Evolutionary conservation across 1,140 invertebrate genomes (phyloP), one percentile per base, ranked within the genome.

Genomic region (Bombus balteatus): DNA sequence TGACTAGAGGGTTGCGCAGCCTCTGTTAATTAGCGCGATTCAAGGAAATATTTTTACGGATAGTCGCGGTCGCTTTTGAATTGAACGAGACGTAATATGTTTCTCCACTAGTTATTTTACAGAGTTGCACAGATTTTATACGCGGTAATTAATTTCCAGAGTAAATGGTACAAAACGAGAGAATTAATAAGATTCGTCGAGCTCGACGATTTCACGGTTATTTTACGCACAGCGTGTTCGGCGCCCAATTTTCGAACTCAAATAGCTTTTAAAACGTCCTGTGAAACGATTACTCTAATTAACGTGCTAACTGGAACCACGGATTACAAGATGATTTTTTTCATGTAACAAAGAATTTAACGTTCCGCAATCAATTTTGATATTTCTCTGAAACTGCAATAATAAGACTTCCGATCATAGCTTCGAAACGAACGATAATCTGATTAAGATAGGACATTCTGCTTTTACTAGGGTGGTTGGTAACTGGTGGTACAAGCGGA

Each of bases 21-120:
- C 6, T 32, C 28, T 37, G 37, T 77, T 77, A 62, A 77, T 77
- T 77, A 77, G 15, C 28, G 57, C 37, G n/a, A 62, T 39, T 77
- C 57, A 25, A 62, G 57, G 37, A 41, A 39, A 77, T 15, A 39
- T 77, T 59, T 76, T 77, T 41, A 39, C 43, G 32, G 34, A 22
- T 13, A 34, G 2, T 12, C 25, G 8, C 37, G 10, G 10, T 2
- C 37, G 73, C 28, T 34, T 53, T 75, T 22, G 32, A 59, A 57
- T 59, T 32, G 74, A 75, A 59, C 72, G 41, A 32, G 15, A 34
- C 28, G 28, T n/a, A 62, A 77, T 62, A 41, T 10, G 37, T 41
- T 62, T 39, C 18, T 8, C 37, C 8, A 25, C 28, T 32, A 28
- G 28, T 22, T 41, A 53, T 53, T 53, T 22, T 53, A 22, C 6